These are phyloP conservation scores for Pseudachorutes palmiensis DNA, from an alignment of 1,140 invertebrate genomes.

Conservation along the genomic window DNA sequence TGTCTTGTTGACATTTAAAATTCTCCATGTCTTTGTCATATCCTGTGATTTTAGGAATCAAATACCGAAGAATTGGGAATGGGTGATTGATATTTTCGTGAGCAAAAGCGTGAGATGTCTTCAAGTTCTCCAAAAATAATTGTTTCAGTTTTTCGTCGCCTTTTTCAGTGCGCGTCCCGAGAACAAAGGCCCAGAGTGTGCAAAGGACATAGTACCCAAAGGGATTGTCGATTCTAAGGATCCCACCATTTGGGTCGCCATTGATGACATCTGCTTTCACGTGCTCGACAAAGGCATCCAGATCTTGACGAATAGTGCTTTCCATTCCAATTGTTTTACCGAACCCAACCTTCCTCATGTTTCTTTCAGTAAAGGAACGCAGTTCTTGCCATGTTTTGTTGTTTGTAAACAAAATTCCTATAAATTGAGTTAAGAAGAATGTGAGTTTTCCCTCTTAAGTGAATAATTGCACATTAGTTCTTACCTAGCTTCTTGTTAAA, in stretches of 20 bases:
- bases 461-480: neutral
- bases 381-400: constrained; percentile 46
- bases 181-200: neutral
- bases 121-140: neutral
- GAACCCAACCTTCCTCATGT: constrained; percentile 44
- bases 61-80: neutral
- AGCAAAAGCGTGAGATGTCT: neutral
- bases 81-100: neutral
- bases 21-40: neutral
- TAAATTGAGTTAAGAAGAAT: neutral
- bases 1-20: neutral
- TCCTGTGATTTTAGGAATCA: neutral
- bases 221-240: neutral
- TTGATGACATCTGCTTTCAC: neutral
- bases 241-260: neutral
- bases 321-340: constrained; percentile 32
- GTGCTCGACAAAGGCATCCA: neutral
- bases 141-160: neutral
- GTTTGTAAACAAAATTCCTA: constrained; percentile 41
- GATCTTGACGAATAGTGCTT: neutral
- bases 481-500: constrained; percentile 3
- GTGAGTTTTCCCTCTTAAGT: neutral
- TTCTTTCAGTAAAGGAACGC: constrained; percentile 41
- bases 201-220: neutral
- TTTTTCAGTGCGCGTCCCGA: neutral